These are phyloP conservation scores for Aplodontia rufa DNA, from an alignment of 2,113 vertebrate species.

Conservation along the genomic window DNA sequence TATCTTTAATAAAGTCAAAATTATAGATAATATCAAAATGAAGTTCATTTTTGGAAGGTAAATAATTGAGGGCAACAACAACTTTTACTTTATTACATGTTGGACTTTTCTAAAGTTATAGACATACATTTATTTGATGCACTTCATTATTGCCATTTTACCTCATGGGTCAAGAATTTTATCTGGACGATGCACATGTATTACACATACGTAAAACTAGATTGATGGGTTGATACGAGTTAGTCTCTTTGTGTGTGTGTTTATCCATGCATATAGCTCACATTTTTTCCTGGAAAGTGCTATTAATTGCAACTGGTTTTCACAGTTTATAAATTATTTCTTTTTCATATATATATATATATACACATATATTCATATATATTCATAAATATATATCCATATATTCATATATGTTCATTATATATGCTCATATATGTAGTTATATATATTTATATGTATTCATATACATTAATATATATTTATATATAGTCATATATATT, in stretches of 20 bases:
- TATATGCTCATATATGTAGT: not conserved
- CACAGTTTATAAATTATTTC: not conserved
- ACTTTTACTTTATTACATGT: not conserved
- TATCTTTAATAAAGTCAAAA: not conserved
- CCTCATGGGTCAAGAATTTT: not conserved
- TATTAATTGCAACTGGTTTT: not conserved
- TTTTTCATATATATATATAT: not conserved
- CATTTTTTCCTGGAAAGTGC: not conserved
- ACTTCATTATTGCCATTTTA: not conserved
- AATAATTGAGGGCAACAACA: not conserved
- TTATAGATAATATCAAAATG: not conserved
- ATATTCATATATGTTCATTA: too few species aligned
- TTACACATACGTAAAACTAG: accelerated
- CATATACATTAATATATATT: not conserved
- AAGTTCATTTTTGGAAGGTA: not conserved
- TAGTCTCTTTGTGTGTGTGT: accelerated
- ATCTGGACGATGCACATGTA: not conserved
- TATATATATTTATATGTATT: not conserved
- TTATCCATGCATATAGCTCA: not conserved
- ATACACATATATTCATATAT: not conserved
- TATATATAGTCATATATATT: too few species aligned
- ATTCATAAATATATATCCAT: too few species aligned
- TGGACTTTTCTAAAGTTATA: not conserved
- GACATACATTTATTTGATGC: not conserved
- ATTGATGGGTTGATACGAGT: not conserved